phyloP scores from a whole-genome alignment of 2,797 vertebrate species.

The Poeciliopsis infans region DNA sequence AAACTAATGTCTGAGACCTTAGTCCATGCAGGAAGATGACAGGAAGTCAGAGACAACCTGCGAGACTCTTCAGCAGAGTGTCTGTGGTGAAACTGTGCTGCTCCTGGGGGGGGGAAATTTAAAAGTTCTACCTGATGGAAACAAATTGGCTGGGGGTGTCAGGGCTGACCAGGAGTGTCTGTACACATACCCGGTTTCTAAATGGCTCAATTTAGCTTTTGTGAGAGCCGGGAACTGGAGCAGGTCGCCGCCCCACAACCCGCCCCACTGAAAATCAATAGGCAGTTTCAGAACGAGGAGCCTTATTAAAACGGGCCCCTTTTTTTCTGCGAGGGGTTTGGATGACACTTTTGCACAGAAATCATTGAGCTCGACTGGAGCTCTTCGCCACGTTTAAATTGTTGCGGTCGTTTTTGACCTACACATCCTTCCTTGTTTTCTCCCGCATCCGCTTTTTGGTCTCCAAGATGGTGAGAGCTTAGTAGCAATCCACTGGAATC shows the following conservation, averaged over 20 bases:
- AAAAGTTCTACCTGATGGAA: conserved; percentile 78
- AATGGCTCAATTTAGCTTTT: conserved; percentile 85
- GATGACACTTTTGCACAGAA: conserved; percentile 73
- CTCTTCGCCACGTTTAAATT: conserved; percentile 67
- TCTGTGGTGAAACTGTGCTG: conserved; percentile 59
- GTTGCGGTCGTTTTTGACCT: conserved; percentile 71
- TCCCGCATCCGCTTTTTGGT: conserved; percentile 56
- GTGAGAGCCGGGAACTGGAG: conserved; percentile 68
- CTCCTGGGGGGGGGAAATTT: conserved; percentile 36
- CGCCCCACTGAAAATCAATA: conserved; percentile 84
- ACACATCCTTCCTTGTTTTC: conserved; percentile 63
- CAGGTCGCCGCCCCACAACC: conserved; percentile 73
- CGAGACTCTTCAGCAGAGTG: conserved; percentile 43
- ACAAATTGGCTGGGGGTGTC: conserved; percentile 73
- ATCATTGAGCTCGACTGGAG: conserved; percentile 74
- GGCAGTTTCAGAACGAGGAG: conserved; percentile 81
- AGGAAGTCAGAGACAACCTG: conserved; percentile 53
- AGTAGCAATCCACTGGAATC: conserved; percentile 51
- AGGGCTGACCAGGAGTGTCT: conserved; percentile 64
- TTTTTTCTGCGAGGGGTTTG: conserved; percentile 68
- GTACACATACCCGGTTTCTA: conserved; percentile 74
- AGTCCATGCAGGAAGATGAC: conserved; percentile 34
- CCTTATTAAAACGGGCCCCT: conserved; percentile 79
- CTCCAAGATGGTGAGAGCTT: conserved; percentile 54
- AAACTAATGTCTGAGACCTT: conserved; percentile 38